phyloP scores from a whole-genome alignment of 2,888 invertebrate species.

The Calameuta filiformis region DNA sequence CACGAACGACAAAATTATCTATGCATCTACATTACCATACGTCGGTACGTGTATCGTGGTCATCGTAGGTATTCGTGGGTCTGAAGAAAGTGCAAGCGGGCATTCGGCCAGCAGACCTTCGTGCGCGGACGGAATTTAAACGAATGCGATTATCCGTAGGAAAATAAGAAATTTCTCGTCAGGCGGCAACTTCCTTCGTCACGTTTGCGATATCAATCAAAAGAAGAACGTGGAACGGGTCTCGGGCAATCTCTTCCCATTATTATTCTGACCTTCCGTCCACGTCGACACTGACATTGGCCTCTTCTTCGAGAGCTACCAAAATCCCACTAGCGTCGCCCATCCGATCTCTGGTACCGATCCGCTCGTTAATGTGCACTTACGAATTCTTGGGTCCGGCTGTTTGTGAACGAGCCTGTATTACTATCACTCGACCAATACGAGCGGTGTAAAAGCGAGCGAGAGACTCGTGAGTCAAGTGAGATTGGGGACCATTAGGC shows the following conservation, averaged over 20 bases:
- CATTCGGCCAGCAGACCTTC: too few species aligned
- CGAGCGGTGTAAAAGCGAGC: not conserved
- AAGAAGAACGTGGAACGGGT: not conserved
- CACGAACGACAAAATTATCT: too few species aligned
- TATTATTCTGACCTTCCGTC: constrained; percentile 1
- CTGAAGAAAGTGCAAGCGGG: too few species aligned
- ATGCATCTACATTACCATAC: too few species aligned
- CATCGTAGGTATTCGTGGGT: too few species aligned
- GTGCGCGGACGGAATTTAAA: constrained; percentile 11
- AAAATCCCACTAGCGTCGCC: not conserved
- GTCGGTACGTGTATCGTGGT: too few species aligned
- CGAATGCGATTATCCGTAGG: not conserved
- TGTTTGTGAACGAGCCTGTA: too few species aligned
- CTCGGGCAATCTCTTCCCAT: constrained; percentile 4
- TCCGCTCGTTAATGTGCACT: not conserved
- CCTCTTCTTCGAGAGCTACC: too few species aligned
- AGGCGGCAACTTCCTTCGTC: constrained; percentile 9
- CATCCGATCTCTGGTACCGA: not conserved
- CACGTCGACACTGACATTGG: constrained; percentile 5
- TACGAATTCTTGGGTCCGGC: not conserved
- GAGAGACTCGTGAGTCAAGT: not conserved
- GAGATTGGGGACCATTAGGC: not conserved
- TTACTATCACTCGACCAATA: too few species aligned
- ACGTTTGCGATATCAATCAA: constrained; percentile 18
- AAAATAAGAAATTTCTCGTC: constrained; percentile 5